Percentiles rank a stretch among this genome's conserved stretches.
Evolutionary conservation across 2,113 vertebrate species (phyloP).

Genomic region (Anseranas semipalmata): DNA sequence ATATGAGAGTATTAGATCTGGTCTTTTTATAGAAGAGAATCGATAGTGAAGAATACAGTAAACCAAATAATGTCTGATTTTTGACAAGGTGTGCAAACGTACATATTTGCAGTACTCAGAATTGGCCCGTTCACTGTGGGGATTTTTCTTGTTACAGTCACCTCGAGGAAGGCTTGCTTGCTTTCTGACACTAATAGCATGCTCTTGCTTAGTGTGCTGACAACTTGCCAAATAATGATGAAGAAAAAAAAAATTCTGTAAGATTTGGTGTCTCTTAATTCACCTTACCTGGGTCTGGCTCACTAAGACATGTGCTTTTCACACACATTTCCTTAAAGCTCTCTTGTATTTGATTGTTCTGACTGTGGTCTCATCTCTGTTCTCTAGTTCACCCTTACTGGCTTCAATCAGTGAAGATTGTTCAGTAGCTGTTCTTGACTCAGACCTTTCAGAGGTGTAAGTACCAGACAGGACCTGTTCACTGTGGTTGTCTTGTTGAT

Average conservation of each 20-base stretch:
- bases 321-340: not conserved
- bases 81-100: not conserved
- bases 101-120: not conserved
- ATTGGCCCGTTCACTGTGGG: not conserved
- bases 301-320: not conserved
- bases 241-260: not conserved
- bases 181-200: not conserved
- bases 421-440: constrained; percentile 86
- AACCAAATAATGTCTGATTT: accelerated
- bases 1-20: accelerated
- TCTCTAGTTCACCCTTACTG: constrained; percentile 82
- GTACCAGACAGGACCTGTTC: constrained; percentile 37
- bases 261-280: not conserved
- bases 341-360: not conserved
- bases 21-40: not conserved
- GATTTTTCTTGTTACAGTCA: not conserved
- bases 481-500: not conserved
- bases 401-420: constrained; percentile 95
- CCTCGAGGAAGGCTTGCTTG: not conserved
- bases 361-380: not conserved
- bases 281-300: not conserved
- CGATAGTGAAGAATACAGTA: not conserved
- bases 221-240: not conserved
- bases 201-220: not conserved
- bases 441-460: constrained; percentile 88